Evolutionary conservation across 2,888 invertebrate species (phyloP), one percentile per base, ranked within the genome.

Genomic region (Watsonalla cultraria): DNA sequence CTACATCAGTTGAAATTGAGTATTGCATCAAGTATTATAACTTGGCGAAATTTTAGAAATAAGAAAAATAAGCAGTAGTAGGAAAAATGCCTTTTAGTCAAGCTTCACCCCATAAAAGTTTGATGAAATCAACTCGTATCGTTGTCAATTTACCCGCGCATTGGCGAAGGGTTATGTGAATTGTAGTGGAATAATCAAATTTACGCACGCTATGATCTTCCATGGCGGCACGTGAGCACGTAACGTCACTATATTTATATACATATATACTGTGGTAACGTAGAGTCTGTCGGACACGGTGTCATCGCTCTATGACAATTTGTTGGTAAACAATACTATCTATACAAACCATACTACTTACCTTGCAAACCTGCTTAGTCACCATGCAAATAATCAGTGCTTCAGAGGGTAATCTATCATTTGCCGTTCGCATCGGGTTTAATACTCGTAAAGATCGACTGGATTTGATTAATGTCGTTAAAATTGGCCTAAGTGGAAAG

Each of bases 181-280:
- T 52, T 61, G 63, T 70, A 59, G 69, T 60, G 70, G 67, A 74
- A 76, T 78, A 76, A 79, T 76, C 65, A 66, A 71, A 72, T 76
- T 74, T 61, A 68, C 70, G 65, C 68, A 66, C 67, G 64, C 65
- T 64, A 64, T 56, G 47, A 57, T 61, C 64, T 66, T 69, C 59
- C 65, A 61, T 52, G 52, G 61, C 52, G 48, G 42, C 50, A 52
- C 58, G 46, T 56, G 48, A 61, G 56, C 58, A 55, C 63, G 61
- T 61, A 67, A 57, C 55, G 33, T 45, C n/a, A n/a, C n/a, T n/a
- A 24, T 24, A 2, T 24, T 2, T 24, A 24, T 24, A 24, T 24
- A 24, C 4, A 24, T 24, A 24, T 24, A 24, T 24, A 24, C 24
- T 24, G 24, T 24, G 24, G 24, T 24, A 24, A 24, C n/a, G 53